Evolutionary conservation across 1,140 invertebrate species (phyloP), one percentile per base, ranked within the genome.

Genomic region (Aphidius ervi): DNA sequence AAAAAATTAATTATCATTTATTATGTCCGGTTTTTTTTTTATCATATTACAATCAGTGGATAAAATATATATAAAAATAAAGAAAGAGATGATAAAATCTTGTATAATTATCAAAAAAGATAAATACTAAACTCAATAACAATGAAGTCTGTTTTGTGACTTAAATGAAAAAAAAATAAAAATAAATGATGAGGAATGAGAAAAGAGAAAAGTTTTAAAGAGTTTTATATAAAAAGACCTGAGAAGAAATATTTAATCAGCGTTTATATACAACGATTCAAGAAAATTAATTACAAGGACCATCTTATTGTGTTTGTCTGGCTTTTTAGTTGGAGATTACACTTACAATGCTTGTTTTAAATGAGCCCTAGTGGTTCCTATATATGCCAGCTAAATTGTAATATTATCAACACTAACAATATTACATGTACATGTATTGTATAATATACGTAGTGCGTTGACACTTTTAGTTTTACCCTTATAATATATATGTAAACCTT

Each of bases 231-330:
- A 57, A 50, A 67, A 49, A 45, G 7, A 7, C 9, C 23, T 53
- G 20, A 8, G 9, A 56, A 67, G 67, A 76, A 77, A 77, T 76
- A 76, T 77, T 77, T 77, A 77, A 77, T 78, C 77, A 78, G 75
- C 70, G 71, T 68, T 70, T 31, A 31, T 31, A 31, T 31, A 31
- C 23, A 31, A 31, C 23, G 23, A 31, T 31, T 70, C 67, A 58
- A 67, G 70, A 71, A 71, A 77, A 78, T 76, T 76, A 77, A 78
- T 78, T 76, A 74, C 70, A 59, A 65, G 68, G 68, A 67, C 67
- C 69, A 71, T 74, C 69, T 77, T 75, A 76, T 76, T 77, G 76
- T 77, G 64, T 68, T 68, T 65, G 23, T 31, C 23, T 63, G 43
- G 53, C 53, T 48, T 42, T 47, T 45, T 42, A 54, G 37, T 43